Evolutionary conservation across 2,113 vertebrate species (phyloP).

Genomic region (Cebus imitator): DNA sequence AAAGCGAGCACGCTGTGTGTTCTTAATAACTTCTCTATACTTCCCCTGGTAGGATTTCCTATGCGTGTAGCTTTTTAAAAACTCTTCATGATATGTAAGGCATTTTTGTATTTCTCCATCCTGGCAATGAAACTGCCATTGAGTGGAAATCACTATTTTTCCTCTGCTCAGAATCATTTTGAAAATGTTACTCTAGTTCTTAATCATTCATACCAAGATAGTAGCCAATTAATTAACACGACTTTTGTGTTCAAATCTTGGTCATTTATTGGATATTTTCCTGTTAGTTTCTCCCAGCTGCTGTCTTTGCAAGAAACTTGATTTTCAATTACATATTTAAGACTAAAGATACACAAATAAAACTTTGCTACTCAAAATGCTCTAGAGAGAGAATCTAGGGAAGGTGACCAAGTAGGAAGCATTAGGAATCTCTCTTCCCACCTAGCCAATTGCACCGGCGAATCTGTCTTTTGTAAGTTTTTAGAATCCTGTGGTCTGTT

Average conservation of each 20-base stretch:
- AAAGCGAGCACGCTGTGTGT: not conserved
- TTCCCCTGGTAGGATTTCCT: not conserved
- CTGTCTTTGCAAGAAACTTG: not conserved
- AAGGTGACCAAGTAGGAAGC: not conserved
- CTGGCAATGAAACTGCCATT: not conserved
- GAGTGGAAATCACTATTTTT: not conserved
- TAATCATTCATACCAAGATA: not conserved
- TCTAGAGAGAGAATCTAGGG: not conserved
- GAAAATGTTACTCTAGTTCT: not conserved
- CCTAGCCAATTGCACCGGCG: not conserved
- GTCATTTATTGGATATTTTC: not conserved
- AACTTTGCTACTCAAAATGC: not conserved
- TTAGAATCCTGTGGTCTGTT: not conserved
- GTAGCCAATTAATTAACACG: not conserved
- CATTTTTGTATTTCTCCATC: not conserved
- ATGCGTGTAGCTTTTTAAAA: not conserved
- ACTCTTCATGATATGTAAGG: accelerated
- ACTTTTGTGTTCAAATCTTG: not conserved
- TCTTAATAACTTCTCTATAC: not conserved
- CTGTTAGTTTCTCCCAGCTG: not conserved
- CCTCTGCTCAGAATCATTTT: not conserved
- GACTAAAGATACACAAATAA: not conserved
- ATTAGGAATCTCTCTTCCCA: not conserved
- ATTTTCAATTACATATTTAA: not conserved
- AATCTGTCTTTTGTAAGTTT: not conserved